Percentiles rank a stretch among this genome's conserved stretches.
These are phyloP conservation scores for Nycticryphes semicollaris DNA, from an alignment of 2,113 vertebrate genomes.

Conservation along the genomic window DNA sequence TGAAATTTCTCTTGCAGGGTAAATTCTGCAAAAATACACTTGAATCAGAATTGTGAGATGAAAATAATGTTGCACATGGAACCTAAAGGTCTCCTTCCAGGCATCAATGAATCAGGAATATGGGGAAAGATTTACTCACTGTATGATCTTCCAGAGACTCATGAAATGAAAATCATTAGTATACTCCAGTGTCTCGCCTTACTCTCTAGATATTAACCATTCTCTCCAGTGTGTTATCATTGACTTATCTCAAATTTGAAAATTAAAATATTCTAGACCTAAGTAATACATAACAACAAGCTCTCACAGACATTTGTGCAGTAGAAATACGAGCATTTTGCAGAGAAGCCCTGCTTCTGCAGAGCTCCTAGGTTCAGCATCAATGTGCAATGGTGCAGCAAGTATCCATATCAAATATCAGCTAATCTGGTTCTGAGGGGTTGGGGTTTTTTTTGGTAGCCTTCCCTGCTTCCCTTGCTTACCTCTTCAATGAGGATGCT, in stretches of 20 bases:
- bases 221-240: background rate
- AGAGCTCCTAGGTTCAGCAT: background rate
- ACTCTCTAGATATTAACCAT: background rate
- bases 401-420: background rate
- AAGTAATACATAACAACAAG: background rate
- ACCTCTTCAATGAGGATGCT: slow-evolving; percentile 8
- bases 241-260: background rate
- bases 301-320: background rate
- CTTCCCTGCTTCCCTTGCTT: background rate
- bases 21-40: background rate
- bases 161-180: slow-evolving; percentile 11
- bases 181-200: background rate
- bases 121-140: slow-evolving; percentile 20
- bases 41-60: background rate
- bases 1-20: background rate
- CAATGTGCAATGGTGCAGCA: background rate
- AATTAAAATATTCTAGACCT: background rate
- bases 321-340: background rate
- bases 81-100: background rate
- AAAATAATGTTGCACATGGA: background rate
- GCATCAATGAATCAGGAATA: background rate
- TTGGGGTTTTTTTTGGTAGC: background rate
- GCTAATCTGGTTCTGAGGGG: background rate
- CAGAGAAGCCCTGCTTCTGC: background rate
- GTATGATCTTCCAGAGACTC: background rate